phyloP scores from a whole-genome alignment of 2,797 vertebrate genomes.

The Echiichthys vipera region DNA sequence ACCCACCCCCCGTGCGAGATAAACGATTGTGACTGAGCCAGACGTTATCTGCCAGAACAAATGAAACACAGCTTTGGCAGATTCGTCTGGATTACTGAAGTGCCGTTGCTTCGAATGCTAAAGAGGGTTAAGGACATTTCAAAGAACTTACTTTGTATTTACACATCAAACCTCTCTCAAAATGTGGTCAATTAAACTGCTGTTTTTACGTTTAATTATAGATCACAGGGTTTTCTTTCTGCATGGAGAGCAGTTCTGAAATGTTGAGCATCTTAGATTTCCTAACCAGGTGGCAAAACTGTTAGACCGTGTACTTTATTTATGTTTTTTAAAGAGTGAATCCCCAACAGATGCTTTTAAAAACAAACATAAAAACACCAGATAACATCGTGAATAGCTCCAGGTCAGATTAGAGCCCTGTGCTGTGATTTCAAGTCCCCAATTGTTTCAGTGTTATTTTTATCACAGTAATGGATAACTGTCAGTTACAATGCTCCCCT shows the following conservation, averaged over 20 bases:
- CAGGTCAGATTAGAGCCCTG: background rate
- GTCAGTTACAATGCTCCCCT: conserved; percentile 9
- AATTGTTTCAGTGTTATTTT: conserved; percentile 27
- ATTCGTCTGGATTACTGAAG: too few relatives aligned
- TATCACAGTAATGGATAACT: conserved; percentile 7
- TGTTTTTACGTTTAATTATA: conserved; percentile 9
- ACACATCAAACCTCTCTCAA: background rate
- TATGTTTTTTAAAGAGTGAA: background rate
- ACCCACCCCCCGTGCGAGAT: too few relatives aligned
- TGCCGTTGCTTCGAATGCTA: background rate
- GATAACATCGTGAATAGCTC: background rate
- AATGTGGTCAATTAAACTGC: background rate
- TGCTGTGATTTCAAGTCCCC: background rate
- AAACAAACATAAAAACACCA: background rate
- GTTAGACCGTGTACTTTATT: background rate
- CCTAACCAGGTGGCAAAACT: background rate
- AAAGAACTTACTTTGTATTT: background rate
- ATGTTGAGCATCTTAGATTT: background rate
- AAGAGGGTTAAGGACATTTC: background rate
- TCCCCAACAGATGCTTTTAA: background rate
- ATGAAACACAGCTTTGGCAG: too few relatives aligned
- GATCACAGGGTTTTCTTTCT: background rate
- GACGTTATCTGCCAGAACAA: too few relatives aligned
- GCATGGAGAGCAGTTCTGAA: background rate
- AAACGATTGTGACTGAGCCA: too few relatives aligned